Conservation (phyloP, 2,797 vertebrate genomes). For the Muraenolepis orangiensis region DNA sequence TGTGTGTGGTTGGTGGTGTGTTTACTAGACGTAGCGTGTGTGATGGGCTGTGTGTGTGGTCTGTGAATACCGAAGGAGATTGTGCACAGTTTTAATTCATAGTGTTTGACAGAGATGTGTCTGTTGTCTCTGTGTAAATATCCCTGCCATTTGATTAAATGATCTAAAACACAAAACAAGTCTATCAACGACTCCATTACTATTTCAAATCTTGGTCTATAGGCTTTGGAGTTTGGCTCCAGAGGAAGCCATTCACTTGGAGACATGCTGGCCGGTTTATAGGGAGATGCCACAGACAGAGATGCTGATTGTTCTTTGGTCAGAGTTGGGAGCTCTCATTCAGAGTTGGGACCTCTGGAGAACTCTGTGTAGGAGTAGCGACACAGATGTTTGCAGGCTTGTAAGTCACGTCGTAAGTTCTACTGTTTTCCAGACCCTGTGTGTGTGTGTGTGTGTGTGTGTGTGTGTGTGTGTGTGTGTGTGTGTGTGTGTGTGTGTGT, state of each 20-base stretch:
- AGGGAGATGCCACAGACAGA: background rate
- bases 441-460: no score
- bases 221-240: background rate
- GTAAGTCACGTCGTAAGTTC: background rate
- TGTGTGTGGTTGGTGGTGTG: no score
- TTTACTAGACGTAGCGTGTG: no score
- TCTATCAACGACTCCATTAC: background rate
- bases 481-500: no score
- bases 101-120: no score
- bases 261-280: background rate
- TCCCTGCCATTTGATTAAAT: background rate
- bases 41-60: no score
- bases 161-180: background rate
- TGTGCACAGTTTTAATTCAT: no score
- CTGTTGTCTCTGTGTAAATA: background rate
- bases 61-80: no score
- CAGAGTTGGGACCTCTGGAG: background rate
- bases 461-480: background rate
- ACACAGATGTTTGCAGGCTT: background rate
- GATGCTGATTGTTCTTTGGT: background rate
- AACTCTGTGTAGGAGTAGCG: background rate
- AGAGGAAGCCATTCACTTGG: background rate
- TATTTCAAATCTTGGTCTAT: no score
- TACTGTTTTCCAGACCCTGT: background rate
- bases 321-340: background rate